Conservation (phyloP, 2,797 vertebrate genomes). For the Gephyroberyx darwinii region DNA sequence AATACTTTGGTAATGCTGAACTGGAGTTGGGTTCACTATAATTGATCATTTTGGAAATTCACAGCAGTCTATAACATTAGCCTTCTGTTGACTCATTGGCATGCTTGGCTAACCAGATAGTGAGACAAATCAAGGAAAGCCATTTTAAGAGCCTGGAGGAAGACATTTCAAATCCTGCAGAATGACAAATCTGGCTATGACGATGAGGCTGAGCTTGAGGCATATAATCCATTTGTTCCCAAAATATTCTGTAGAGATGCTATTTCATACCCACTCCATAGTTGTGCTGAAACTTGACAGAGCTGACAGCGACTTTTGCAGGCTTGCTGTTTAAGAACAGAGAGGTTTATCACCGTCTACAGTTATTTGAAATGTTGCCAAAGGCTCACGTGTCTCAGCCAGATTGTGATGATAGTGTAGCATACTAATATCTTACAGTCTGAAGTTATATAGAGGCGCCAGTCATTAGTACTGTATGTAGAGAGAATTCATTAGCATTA, state of each 20-base stretch:
- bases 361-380: constrained; percentile 32
- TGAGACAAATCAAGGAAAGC: constrained; percentile 54
- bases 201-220: constrained; percentile 44
- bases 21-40: constrained; percentile 18
- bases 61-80: neutral
- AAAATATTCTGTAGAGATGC: constrained; percentile 51
- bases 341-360: constrained; percentile 16
- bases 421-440: constrained; percentile 10
- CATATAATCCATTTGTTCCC: constrained; percentile 62
- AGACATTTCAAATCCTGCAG: constrained; percentile 60
- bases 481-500: neutral
- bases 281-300: constrained; percentile 38
- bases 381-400: neutral
- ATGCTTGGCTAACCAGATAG: constrained; percentile 42
- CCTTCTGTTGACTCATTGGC: constrained; percentile 41
- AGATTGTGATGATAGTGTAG: neutral
- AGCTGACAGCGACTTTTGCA: constrained; percentile 28
- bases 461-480: neutral
- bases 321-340: constrained; percentile 20
- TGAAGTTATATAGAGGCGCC: neutral
- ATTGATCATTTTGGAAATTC: constrained; percentile 44
- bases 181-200: constrained; percentile 63
- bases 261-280: constrained; percentile 36
- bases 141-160: constrained; percentile 52
- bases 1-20: constrained; percentile 14